These are phyloP conservation scores for Apodemia duryi DNA, from an alignment of 2,888 invertebrate genomes.

Conservation along the genomic window DNA sequence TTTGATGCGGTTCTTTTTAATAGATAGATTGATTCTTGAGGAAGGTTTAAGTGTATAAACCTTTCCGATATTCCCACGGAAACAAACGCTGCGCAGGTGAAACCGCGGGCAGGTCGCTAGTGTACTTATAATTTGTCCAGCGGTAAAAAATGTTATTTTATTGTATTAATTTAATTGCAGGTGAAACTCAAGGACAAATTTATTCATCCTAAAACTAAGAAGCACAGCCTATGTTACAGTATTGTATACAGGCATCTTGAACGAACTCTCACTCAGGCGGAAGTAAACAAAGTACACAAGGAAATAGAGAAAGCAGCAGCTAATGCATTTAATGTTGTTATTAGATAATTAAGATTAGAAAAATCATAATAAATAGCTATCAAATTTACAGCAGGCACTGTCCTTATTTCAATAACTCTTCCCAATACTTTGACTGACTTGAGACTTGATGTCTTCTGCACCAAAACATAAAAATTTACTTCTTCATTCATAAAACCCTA, in stretches of 20 bases:
- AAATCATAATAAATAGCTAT: not conserved
- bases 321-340: constrained; percentile 51
- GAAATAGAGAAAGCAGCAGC: constrained; percentile 82
- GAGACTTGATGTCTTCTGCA: not conserved
- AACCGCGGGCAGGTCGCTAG: too few species aligned
- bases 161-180: constrained; percentile 54
- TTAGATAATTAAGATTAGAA: constrained; percentile 46
- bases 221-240: constrained; percentile 92
- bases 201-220: constrained; percentile 89
- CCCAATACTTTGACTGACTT: not conserved
- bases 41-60: too few species aligned
- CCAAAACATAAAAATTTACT: not conserved
- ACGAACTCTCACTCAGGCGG: constrained; percentile 89
- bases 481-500: not conserved
- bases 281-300: constrained; percentile 92
- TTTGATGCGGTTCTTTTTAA: too few species aligned
- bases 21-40: too few species aligned
- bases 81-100: too few species aligned
- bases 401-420: not conserved
- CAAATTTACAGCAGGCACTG: not conserved
- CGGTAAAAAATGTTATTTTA: not conserved
- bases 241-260: constrained; percentile 97
- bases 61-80: too few species aligned
- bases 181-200: constrained; percentile 92
- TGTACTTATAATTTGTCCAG: too few species aligned